phyloP scores from a whole-genome alignment of 2,113 vertebrate genomes.

The Festucalex cinctus region DNA sequence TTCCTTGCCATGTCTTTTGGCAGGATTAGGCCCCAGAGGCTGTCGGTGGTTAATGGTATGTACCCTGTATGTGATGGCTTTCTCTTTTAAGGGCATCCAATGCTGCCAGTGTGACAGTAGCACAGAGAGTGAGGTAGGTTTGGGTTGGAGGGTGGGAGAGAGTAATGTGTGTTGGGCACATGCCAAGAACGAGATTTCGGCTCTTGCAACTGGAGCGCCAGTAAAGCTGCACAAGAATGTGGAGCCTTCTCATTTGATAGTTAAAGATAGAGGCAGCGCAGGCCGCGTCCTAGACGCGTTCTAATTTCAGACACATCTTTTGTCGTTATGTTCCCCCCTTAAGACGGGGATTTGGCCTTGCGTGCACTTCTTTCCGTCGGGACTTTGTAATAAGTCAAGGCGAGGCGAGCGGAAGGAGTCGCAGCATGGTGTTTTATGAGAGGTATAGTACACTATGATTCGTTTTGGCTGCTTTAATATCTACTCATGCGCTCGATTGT shows the following conservation, averaged over 20 bases:
- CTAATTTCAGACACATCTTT: constrained; percentile 72
- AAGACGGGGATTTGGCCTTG: constrained; percentile 19
- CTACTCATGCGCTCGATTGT: constrained; percentile 32
- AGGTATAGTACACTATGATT: constrained; percentile 68
- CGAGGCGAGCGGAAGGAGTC: constrained; percentile 35
- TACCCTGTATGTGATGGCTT: constrained; percentile 23
- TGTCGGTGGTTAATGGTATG: constrained; percentile 16
- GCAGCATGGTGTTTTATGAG: constrained; percentile 72
- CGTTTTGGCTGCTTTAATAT: constrained; percentile 35
- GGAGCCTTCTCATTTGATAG: constrained; percentile 86
- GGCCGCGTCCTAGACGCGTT: constrained; percentile 73
- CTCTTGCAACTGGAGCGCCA: constrained; percentile 80
- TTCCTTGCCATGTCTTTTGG: constrained; percentile 22
- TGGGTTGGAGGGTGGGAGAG: constrained; percentile 66
- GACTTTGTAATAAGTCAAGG: constrained; percentile 31
- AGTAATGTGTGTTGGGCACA: constrained; percentile 50
- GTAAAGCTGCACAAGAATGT: constrained; percentile 89
- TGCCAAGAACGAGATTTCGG: constrained; percentile 61
- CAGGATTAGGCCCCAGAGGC: constrained; percentile 6
- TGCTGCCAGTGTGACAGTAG: constrained; percentile 48
- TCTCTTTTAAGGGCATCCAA: constrained; percentile 60
- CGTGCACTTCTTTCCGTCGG: constrained; percentile 22
- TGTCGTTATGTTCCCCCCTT: constrained; percentile 50
- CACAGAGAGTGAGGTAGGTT: constrained; percentile 55
- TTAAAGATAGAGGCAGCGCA: constrained; percentile 94